Evolutionary conservation across 2,888 invertebrate species (phyloP).

Genomic region (Epinotia ramella): DNA sequence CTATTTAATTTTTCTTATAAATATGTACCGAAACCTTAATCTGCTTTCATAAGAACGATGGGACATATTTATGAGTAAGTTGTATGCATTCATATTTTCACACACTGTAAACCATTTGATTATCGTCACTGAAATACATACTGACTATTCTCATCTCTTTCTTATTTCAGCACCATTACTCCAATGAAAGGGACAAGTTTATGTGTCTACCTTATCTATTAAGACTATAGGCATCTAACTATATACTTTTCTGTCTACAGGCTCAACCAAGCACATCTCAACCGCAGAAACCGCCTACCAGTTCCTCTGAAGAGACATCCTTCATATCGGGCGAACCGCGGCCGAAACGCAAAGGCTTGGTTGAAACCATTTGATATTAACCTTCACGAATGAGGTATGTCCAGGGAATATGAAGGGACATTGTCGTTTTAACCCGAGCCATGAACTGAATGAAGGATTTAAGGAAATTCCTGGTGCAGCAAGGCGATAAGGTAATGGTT

Average conservation of each 20-base stretch:
- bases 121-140: too few relatives aligned
- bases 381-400: constrained; percentile 36
- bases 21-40: too few relatives aligned
- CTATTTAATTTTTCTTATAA: too few relatives aligned
- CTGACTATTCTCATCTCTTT: too few relatives aligned
- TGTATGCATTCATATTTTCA: too few relatives aligned
- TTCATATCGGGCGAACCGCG: constrained; percentile 88
- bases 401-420: background rate
- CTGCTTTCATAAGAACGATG: too few relatives aligned
- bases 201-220: too few relatives aligned
- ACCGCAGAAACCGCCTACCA: constrained; percentile 57
- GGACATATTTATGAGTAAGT: too few relatives aligned
- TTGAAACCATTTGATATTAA: constrained; percentile 87
- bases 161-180: too few relatives aligned
- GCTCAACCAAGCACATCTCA: constrained; percentile 68
- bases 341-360: constrained; percentile 84
- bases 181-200: too few relatives aligned
- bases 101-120: too few relatives aligned
- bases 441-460: background rate
- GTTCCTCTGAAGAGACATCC: constrained; percentile 91
- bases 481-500: background rate
- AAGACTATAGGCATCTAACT: too few relatives aligned
- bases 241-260: constrained; percentile 52
- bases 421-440: background rate
- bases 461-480: background rate